A percentile compares a stretch with the other conserved stretches of the same genome.
These are phyloP conservation scores for Zaprionus davidi DNA, from an alignment of 1,140 invertebrate species.

Conservation along the genomic window DNA sequence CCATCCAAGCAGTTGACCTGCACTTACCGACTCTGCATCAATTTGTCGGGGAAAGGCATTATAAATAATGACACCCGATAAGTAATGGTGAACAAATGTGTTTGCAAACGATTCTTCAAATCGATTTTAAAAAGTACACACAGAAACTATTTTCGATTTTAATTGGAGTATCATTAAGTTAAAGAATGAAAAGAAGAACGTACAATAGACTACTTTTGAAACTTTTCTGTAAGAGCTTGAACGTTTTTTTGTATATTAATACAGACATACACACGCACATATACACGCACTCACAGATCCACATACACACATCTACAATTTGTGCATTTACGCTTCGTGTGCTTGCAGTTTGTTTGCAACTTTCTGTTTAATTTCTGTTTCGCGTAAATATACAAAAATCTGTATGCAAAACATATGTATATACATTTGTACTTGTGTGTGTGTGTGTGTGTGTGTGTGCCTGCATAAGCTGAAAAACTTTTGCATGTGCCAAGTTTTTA, in stretches of 20 bases:
- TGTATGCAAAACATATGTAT: constrained; percentile 14
- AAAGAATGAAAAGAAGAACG: neutral
- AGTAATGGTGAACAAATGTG: neutral
- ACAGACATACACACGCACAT: neutral
- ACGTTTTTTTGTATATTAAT: neutral
- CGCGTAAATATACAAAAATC: constrained; percentile 71
- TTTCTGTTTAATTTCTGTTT: constrained; percentile 66
- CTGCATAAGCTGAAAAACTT: constrained; percentile 2
- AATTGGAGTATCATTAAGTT: neutral
- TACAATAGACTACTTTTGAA: neutral
- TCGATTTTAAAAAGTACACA: neutral
- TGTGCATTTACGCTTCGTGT: constrained; percentile 39
- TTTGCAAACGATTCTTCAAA: neutral
- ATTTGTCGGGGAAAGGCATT: neutral
- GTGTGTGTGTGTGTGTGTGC: neutral
- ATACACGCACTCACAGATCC: neutral
- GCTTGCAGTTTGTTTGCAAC: constrained; percentile 29
- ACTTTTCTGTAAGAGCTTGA: neutral
- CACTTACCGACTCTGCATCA: constrained; percentile 30
- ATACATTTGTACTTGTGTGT: neutral
- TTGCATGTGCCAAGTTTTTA: constrained; percentile 31
- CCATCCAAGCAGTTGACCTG: constrained; percentile 17
- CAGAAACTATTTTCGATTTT: neutral
- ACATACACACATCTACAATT: constrained; percentile 1
- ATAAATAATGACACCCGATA: too few relatives aligned